Percentiles rank a stretch among this genome's conserved stretches.
Evolutionary conservation across 2,113 vertebrate species (phyloP).

Genomic region (Gasterosteus aculeatus): DNA sequence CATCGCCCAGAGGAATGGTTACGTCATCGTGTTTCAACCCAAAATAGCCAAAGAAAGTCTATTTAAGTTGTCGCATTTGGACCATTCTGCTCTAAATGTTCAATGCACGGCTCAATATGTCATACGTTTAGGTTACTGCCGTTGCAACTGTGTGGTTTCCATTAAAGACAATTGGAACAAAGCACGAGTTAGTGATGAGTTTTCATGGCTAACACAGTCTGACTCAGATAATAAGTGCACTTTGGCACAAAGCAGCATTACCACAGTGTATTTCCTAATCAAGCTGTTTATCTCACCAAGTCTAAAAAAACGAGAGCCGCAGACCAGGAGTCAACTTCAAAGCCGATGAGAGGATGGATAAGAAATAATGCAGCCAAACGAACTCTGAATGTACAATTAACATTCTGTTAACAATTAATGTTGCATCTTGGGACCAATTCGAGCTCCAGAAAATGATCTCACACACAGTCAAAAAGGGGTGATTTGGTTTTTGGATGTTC

Average conservation of each 20-base stretch:
- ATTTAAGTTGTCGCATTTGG: conserved; percentile 3
- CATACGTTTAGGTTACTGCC: conserved; percentile 1
- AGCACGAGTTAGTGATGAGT: conserved; percentile 26
- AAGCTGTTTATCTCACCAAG: conserved; percentile 38
- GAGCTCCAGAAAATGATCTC: conserved; percentile 51
- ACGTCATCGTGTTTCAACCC: conserved; percentile 3
- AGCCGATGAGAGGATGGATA: conserved; percentile 32
- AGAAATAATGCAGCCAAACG: conserved; percentile 32
- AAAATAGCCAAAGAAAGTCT: conserved; percentile 25
- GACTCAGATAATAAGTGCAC: conserved; percentile 58
- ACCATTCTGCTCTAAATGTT: not conserved
- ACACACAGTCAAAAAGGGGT: not conserved
- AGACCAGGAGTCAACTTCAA: conserved; percentile 50
- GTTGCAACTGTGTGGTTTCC: conserved; percentile 12
- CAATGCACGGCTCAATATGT: not conserved
- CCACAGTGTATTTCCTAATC: conserved; percentile 45
- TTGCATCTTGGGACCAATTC: conserved; percentile 28
- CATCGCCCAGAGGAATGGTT: conserved; percentile 12
- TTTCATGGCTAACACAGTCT: conserved; percentile 42
- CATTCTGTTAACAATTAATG: conserved; percentile 37
- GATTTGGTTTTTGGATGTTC: conserved; percentile 19
- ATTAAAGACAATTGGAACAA: conserved; percentile 37
- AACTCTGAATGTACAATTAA: conserved; percentile 40
- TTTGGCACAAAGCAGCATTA: conserved; percentile 56
- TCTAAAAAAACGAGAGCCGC: conserved; percentile 28